A percentile compares a stretch with the other conserved stretches of the same genome.
These are phyloP conservation scores for Nannoperca obscura DNA, from an alignment of 2,797 vertebrate species.

Conservation along the genomic window DNA sequence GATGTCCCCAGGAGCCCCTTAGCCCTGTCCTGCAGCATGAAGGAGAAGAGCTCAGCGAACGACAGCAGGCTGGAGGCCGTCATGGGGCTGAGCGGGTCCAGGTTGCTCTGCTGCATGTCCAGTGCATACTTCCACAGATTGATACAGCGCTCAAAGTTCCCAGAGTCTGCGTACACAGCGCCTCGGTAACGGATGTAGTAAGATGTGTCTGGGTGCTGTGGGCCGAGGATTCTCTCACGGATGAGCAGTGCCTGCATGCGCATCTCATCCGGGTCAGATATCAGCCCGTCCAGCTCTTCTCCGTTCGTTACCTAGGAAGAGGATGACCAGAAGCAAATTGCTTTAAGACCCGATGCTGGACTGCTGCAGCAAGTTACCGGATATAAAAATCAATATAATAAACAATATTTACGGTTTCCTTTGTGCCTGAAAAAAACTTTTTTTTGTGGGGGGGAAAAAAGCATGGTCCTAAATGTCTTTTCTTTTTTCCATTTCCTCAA, in stretches of 20 bases:
- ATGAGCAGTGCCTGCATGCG: conserved; percentile 98
- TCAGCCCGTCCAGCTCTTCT: conserved; percentile 95
- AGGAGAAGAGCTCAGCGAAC: conserved; percentile 98
- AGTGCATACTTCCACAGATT: conserved; percentile 98
- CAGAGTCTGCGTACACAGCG: conserved; percentile 97
- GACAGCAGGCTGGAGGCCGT: conserved; percentile 97
- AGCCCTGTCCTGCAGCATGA: conserved; percentile 98
- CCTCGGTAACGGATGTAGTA: conserved; percentile 99
- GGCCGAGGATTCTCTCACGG: conserved; percentile 96
- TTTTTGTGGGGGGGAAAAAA: not conserved
- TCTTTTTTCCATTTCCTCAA: not conserved
- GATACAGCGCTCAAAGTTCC: conserved; percentile 98
- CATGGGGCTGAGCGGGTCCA: conserved; percentile 98
- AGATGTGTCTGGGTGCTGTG: conserved; percentile 97
- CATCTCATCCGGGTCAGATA: conserved; percentile 99
- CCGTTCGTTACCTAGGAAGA: conserved; percentile 87
- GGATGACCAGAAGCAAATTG: not conserved
- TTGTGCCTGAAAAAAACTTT: not conserved
- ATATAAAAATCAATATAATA: not conserved
- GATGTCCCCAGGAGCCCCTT: conserved; percentile 96
- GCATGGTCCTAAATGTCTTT: not conserved
- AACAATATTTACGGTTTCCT: not conserved
- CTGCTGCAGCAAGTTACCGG: not conserved
- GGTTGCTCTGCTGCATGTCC: conserved; percentile 98
- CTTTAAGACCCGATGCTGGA: not conserved